phyloP scores from a whole-genome alignment of 2,113 vertebrate species.

The Percina caprodes region DNA sequence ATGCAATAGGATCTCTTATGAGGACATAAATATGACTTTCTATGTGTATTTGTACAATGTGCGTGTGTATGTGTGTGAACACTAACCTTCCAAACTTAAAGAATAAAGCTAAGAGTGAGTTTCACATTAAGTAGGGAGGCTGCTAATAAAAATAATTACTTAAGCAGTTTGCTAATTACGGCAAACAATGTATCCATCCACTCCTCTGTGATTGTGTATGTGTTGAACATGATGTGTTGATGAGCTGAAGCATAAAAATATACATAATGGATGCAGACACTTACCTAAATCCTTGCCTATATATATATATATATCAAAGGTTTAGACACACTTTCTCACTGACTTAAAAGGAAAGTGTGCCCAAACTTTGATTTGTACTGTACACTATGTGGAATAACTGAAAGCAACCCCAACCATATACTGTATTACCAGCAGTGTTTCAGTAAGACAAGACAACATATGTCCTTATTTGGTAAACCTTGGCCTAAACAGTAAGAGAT shows the following conservation, averaged over 20 bases:
- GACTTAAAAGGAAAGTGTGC: too few relatives aligned
- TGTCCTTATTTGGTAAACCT: not conserved
- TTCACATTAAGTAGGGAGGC: not conserved
- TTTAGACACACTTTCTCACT: too few relatives aligned
- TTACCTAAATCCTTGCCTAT: not conserved
- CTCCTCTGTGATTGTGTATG: not conserved
- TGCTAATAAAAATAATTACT: constrained; percentile 26
- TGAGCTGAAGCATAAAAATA: not conserved
- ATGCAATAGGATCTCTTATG: not conserved
- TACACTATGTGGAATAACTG: not conserved
- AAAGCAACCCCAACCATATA: not conserved
- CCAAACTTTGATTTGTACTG: too few relatives aligned
- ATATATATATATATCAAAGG: too few relatives aligned
- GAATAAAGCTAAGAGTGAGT: not conserved
- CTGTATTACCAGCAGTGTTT: not conserved
- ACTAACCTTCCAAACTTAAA: not conserved
- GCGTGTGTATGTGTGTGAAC: not conserved
- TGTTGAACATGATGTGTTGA: too few relatives aligned
- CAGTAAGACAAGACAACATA: constrained; percentile 1
- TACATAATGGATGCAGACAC: not conserved
- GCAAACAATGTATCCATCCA: constrained; percentile 24
- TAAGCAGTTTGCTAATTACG: constrained; percentile 23
- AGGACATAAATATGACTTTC: not conserved
- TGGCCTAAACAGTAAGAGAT: not conserved
- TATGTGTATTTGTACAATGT: not conserved